Evolutionary conservation across 2,113 vertebrate species (phyloP), one percentile per base, ranked within the genome.

Genomic region (Salvelinus namaycush): DNA sequence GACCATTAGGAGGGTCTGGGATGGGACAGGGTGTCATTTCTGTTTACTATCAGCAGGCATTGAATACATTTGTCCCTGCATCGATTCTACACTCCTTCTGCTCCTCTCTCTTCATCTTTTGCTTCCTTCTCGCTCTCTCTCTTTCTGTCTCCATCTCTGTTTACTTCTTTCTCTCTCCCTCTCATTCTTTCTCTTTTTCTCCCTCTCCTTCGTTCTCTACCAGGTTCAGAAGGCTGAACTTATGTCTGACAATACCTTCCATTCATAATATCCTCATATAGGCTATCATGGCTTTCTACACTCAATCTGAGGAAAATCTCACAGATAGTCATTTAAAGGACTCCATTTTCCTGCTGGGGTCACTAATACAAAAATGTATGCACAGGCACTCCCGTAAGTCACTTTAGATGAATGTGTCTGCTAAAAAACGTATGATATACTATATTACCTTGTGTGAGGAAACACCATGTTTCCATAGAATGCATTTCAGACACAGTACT

Each of bases 41-140:
- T 93, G 90, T 90, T 90, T 82, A 90, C 80, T 88, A 86, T 93
- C 89, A 92, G 77, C 82, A 70, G 69, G 83, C 86, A 87, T 83
- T 91, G 87, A 88, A 87, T 39, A 70, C 70, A 89, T 90, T 85
- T 89, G 76, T 81, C 81, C 48, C 81, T 68, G 76, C 84, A 87
- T 86, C 67, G 77, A 93, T 89, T 88, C 77, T 70, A 87, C 74
- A 80, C 81, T 72, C 68, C 39, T 20, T 44, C 34, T 34, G 39
- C 75, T 60, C 72, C 48, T 74, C 68, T 34, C 12, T 16, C 16
- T 27, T 66, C 48, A 5, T 39, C 1, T 29, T 57, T 48, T 73
- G 54, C 39, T 24, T 34, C 72, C 27, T 39, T 74, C 68, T 64
- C 68, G 74, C 48, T 49, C 81, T 16, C 72, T 67, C 67, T 22